Base-by-base conservation (phyloP, 2,888 invertebrate genomes). In the Oegoconia quadripuncta region DNA sequence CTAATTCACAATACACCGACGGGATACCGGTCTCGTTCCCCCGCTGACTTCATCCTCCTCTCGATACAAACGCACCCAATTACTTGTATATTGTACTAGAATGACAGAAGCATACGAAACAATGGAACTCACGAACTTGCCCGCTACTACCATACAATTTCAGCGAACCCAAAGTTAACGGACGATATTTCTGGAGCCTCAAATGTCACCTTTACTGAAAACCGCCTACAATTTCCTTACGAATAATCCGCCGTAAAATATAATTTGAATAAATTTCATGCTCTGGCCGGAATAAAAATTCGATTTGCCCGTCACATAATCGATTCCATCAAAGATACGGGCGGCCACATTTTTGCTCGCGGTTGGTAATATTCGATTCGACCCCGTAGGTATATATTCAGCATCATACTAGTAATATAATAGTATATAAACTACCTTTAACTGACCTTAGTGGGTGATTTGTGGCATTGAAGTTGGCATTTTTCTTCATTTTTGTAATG, bases 221-320 rank as follows among this genome's bases (percentile, higher is more conserved):
- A 42, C 42, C 46, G 47, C 50, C 52, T 55, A 48, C 55, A 57
- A 62, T 64, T 66, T 56, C 55, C 57, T 56, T 45, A 45, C 55
- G 44, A 58, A 66, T 64, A 65, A 65, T 71, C 61, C 63, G 54
- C 59, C 62, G 58, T 67, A 52, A 66, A 70, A 70, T 65, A 63
- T 64, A 61, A 69, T 71, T 69, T 67, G 64, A 72, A 73, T 72
- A 69, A 69, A 72, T 74, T 72, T 69, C 60, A 52, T 55, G 59
- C 50, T 44, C 41, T 51, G 52, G 43, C 46, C 51, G 44, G 53
- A 53, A 62, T 56, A 64, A 59, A 64, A 63, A 63, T 62, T 59
- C 55, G 52, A 55, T 55, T 50, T 46, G 37, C 43, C 42, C 53
- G 49, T 56, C 54, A 49, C 54, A 54, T 58, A 55, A 59, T 62